These are phyloP conservation scores for Brachymystax lenok DNA, from an alignment of 2,797 vertebrate species.

Conservation along the genomic window DNA sequence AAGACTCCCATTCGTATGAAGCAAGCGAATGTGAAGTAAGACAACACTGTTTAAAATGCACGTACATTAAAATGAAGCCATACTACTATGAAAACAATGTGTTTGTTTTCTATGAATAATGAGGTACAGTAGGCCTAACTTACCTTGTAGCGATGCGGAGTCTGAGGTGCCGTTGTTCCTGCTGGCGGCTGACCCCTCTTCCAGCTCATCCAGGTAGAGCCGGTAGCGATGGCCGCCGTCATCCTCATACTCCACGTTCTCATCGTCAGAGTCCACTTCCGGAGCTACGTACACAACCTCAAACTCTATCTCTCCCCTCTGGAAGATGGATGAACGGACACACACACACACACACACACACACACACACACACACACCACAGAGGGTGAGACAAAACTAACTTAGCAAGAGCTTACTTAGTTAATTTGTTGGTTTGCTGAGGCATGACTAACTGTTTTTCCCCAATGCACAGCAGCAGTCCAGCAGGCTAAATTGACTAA, in stretches of 20 bases:
- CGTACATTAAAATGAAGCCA: too few species aligned
- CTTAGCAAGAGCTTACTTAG: not conserved
- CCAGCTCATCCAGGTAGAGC: slow-evolving; percentile 94
- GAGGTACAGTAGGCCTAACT: slow-evolving; percentile 1
- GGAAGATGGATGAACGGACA: slow-evolving; percentile 9
- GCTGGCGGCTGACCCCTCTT: slow-evolving; percentile 77
- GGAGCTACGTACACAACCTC: slow-evolving; percentile 99
- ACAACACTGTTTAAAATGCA: not conserved
- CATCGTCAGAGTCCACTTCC: slow-evolving; percentile 97
- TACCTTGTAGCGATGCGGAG: slow-evolving; percentile 85
- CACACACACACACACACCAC: not conserved
- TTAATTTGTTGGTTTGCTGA: not conserved
- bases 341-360: slow-evolving; percentile 6
- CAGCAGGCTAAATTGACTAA: not conserved
- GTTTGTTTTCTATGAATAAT: not conserved
- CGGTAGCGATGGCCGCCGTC: slow-evolving; percentile 97
- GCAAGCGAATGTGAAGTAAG: not conserved
- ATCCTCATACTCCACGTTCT: slow-evolving; percentile 98
- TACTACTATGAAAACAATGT: not conserved
- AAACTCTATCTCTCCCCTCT: slow-evolving; percentile 97
- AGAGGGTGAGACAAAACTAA: not conserved
- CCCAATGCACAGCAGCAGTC: not conserved
- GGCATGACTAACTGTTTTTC: not conserved
- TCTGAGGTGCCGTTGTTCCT: slow-evolving; percentile 68
- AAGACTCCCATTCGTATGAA: not conserved